Percentiles rank a stretch among this genome's conserved stretches.
These are phyloP conservation scores for Antrozous pallidus DNA, from an alignment of 2,797 vertebrate genomes.

Conservation along the genomic window DNA sequence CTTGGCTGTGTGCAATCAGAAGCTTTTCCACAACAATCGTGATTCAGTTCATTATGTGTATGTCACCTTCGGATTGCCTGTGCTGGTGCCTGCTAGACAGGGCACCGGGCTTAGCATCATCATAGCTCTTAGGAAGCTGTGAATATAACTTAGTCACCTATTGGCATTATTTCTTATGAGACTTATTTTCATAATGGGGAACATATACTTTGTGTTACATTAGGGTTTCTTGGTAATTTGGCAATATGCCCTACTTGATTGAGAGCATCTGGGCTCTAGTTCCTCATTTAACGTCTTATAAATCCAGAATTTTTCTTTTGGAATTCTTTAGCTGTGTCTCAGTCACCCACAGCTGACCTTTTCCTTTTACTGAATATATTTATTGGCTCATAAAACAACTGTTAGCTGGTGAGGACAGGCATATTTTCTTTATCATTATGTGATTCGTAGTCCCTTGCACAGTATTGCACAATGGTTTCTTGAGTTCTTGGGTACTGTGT, in stretches of 20 bases:
- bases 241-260: neutral
- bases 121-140: neutral
- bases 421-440: neutral
- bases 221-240: neutral
- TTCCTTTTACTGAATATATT: neutral
- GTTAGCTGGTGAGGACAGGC: rapidly evolving
- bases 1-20: neutral
- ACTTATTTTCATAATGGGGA: neutral
- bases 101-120: rapidly evolving
- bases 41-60: neutral
- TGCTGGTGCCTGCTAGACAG: neutral
- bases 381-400: neutral
- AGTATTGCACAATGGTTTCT: rapidly evolving
- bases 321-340: neutral
- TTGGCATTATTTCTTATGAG: neutral
- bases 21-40: neutral
- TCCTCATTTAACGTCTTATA: neutral
- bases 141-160: neutral
- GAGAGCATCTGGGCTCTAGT: neutral
- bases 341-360: rapidly evolving
- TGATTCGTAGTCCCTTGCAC: rapidly evolving
- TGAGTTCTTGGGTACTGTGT: neutral
- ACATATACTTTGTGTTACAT: neutral
- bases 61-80: rapidly evolving
- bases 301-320: neutral